Base-by-base conservation (phyloP, 53 echinoderm and acorn worm genomes). In the Zoroaster sp. region DNA sequence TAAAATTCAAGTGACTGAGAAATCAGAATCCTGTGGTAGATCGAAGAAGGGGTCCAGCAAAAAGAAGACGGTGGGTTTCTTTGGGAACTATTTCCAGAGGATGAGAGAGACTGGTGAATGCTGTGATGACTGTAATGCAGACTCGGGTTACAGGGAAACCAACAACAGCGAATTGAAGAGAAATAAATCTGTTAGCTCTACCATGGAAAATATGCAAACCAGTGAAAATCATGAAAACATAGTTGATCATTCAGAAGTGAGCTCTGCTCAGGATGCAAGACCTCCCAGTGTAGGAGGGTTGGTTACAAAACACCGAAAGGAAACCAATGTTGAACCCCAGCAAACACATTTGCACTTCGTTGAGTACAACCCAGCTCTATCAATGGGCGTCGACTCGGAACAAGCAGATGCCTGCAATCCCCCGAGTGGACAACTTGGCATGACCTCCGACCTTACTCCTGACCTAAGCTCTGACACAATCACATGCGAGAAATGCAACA, bases 401-500 rank as follows among this genome's bases (percentile, higher is more conserved):
- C 23, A 33, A 45, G 12, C 45, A 51, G 72, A 42, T 4, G 12
- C 21, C 11, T 8, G n/a, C 14, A 25, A 51, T n/a, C 51, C 3
- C 10, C 8, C 8, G 37, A 51, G 4, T 17, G 42, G 15, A 66
- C 36, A 67, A 47, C 87, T 39, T 25, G 69, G 15, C 3, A 35
- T 42, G 33, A 31, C 82, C 39, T 36, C 52, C 32, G 66, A 85
- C 40, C 52, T 39, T 47, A 66, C 20, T 21, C 9, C 42, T 42
- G 74, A 90, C 20, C 41, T 41, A 23, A 81, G 72, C 44, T 0
- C 88, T 28, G 95, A 95, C 87, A 85, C 51, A 7, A 77, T 95
- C 30, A 40, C 42, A 31, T 99, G 99, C 55, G 96, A 99, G 34
- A 96, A 94, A 73, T 99, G 99, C 75, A 33, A 74, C n/a, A 40